Evolutionary conservation across 2,888 invertebrate species (phyloP).

Genomic region (Dynastes maya): DNA sequence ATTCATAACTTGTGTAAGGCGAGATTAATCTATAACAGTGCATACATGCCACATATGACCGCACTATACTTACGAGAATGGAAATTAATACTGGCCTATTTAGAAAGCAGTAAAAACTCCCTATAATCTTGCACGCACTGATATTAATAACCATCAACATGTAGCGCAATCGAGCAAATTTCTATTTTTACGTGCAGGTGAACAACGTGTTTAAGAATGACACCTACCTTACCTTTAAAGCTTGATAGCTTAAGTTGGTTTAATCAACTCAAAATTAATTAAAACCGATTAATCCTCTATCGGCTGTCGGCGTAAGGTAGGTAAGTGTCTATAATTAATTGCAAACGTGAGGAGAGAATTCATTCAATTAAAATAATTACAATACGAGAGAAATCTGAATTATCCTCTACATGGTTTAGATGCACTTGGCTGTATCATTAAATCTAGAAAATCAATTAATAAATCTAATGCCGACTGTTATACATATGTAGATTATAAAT

Average conservation of each 20-base stretch:
- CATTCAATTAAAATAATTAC: constrained; percentile 12
- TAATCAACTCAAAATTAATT: constrained; percentile 44
- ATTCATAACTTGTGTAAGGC: background rate
- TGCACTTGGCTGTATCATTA: background rate
- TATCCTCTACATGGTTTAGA: background rate
- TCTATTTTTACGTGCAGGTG: background rate
- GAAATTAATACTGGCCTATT: constrained; percentile 3
- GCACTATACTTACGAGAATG: background rate
- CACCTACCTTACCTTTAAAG: background rate
- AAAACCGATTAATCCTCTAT: constrained; percentile 15
- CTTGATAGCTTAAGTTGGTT: constrained; percentile 26
- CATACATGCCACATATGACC: background rate
- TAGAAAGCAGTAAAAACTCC: background rate
- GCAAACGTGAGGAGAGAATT: constrained; percentile 17
- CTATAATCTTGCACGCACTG: background rate
- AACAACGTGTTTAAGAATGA: background rate
- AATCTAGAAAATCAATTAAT: no score
- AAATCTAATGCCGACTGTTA: background rate
- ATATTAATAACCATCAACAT: constrained; percentile 20
- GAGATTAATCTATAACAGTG: constrained; percentile 11
- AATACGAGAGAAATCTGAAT: constrained; percentile 7
- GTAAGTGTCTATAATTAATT: constrained; percentile 9
- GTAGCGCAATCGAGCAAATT: background rate
- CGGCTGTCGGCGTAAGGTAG: constrained; percentile 5
- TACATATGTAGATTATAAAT: no score